Percentiles rank a stretch among this genome's conserved stretches.
Conservation (phyloP, 2,797 vertebrate species). For the Sebastes matsubarae region DNA sequence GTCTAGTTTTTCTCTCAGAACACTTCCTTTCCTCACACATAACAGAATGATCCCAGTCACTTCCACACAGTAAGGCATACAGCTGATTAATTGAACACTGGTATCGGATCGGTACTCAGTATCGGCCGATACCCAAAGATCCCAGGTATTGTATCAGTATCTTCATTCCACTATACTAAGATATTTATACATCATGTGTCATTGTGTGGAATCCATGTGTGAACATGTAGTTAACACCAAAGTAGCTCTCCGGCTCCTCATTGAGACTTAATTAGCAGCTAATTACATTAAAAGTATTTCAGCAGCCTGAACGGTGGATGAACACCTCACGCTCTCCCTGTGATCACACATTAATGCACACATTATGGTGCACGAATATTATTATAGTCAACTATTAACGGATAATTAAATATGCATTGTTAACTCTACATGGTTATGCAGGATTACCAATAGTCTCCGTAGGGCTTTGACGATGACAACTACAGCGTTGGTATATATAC, state of each 20-base stretch:
- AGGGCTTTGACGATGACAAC: no score
- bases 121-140: no score
- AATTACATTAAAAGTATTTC: constrained; percentile 5
- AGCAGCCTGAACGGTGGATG: neutral
- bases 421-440: no score
- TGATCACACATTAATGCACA: neutral
- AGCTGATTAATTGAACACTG: neutral
- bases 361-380: neutral
- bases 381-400: neutral
- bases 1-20: no score
- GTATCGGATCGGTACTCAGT: no score
- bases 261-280: neutral
- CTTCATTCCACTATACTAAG: neutral
- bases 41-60: neutral
- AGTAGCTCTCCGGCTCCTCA: neutral
- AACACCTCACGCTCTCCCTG: neutral
- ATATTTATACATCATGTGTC: neutral
- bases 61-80: neutral
- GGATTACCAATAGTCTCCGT: no score
- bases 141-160: rapidly evolving
- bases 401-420: no score
- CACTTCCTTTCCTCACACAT: neutral
- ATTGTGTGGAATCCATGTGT: neutral
- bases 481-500: no score
- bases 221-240: constrained; percentile 19